Conservation (phyloP, 2,797 vertebrate species). For the Graptemys geographica region DNA sequence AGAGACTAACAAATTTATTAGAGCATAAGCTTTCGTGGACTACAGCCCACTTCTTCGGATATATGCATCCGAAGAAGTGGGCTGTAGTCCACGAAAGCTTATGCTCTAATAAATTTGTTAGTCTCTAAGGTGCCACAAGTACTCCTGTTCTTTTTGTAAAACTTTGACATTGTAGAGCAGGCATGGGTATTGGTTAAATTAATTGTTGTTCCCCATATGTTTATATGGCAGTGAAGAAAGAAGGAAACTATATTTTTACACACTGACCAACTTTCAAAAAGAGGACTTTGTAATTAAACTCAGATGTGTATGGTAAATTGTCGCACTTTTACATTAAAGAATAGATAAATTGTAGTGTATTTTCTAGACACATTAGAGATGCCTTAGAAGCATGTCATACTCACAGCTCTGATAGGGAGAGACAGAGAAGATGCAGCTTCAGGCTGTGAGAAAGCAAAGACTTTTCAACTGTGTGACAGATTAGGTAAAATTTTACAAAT, state of each 20-base stretch:
- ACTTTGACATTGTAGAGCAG: conserved; percentile 13
- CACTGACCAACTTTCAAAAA: background rate
- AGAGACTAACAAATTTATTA: no score
- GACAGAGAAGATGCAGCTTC: background rate
- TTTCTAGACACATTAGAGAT: fast-evolving
- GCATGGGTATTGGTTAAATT: background rate
- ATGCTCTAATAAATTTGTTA: no score
- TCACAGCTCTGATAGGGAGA: background rate
- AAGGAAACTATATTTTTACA: background rate
- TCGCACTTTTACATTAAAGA: conserved; percentile 1
- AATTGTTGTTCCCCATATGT: conserved; percentile 17
- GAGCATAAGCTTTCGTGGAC: no score
- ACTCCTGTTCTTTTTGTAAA: background rate
- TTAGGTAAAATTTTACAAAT: conserved; percentile 1
- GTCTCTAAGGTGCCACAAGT: no score
- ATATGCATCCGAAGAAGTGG: no score
- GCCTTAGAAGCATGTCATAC: background rate
- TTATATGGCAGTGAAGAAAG: background rate
- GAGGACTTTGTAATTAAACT: background rate
- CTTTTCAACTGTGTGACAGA: conserved; percentile 10
- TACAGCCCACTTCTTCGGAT: no score
- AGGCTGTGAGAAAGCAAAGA: background rate
- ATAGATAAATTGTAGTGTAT: background rate
- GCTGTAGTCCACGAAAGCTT: no score
- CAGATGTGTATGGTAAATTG: fast-evolving